These are phyloP conservation scores for Luffia ferchaultella DNA, from an alignment of 2,888 invertebrate genomes.

Conservation along the genomic window DNA sequence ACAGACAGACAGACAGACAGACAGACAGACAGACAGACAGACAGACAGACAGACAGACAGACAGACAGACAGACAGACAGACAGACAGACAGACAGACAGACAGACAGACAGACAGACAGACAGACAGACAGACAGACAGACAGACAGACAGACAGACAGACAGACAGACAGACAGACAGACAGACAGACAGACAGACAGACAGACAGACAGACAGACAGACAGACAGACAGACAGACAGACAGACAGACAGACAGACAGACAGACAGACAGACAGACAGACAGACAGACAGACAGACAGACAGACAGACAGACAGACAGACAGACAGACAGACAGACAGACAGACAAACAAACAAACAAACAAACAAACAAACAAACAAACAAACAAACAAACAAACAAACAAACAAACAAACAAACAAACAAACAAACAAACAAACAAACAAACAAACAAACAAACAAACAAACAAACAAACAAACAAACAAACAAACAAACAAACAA, in stretches of 20 bases:
- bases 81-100: conserved; percentile 18
- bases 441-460: too few species aligned
- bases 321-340: conserved; percentile 18
- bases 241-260: conserved; percentile 17
- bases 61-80: conserved; percentile 17
- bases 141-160: conserved; percentile 19
- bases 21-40: conserved; percentile 17
- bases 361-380: conserved; percentile 18
- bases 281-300: conserved; percentile 19
- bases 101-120: conserved; percentile 17
- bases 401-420: conserved; percentile 18
- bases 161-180: conserved; percentile 17
- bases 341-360: too few species aligned
- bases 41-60: conserved; percentile 18
- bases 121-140: conserved; percentile 16
- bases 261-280: conserved; percentile 16
- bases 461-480: too few species aligned
- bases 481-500: too few species aligned
- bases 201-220: conserved; percentile 18
- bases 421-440: conserved; percentile 16
- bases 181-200: conserved; percentile 18
- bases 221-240: conserved; percentile 18
- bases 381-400: conserved; percentile 18
- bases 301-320: conserved; percentile 18
- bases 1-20: conserved; percentile 19